These are phyloP conservation scores for Zaprionus obscuricornis DNA, from an alignment of 2,888 invertebrate genomes.

Conservation along the genomic window DNA sequence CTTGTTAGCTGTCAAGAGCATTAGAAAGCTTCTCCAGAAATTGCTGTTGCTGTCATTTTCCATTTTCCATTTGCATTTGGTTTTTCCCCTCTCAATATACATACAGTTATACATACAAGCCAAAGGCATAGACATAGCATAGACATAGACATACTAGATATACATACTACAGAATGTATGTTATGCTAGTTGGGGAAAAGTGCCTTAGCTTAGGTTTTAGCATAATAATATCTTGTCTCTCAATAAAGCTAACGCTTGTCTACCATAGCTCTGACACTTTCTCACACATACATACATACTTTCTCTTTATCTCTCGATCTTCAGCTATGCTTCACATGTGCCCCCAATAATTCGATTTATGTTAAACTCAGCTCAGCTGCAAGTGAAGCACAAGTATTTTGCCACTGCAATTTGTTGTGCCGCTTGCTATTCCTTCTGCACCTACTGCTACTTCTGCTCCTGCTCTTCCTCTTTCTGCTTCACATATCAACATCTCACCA, in stretches of 20 bases:
- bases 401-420: constrained; percentile 45
- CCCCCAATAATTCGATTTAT: constrained; percentile 61
- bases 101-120: too few species aligned
- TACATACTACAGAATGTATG: too few species aligned
- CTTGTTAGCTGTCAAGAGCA: constrained; percentile 58
- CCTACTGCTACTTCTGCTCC: too few species aligned
- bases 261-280: not conserved
- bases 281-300: too few species aligned
- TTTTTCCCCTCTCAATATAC: constrained; percentile 31
- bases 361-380: constrained; percentile 47
- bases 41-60: constrained; percentile 55
- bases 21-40: constrained; percentile 14
- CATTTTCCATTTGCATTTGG: constrained; percentile 60
- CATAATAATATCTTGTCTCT: constrained; percentile 41
- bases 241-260: constrained; percentile 11
- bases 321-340: constrained; percentile 14
- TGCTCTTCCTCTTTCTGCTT: too few species aligned
- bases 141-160: too few species aligned
- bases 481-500: not conserved
- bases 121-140: too few species aligned
- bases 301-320: not conserved
- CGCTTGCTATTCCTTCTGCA: constrained; percentile 13
- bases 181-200: too few species aligned
- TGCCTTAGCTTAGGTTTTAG: constrained; percentile 38
- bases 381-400: constrained; percentile 28